A percentile compares a stretch with the other conserved stretches of the same genome.
phyloP scores from a whole-genome alignment of 2,888 invertebrate species.

The Limulus polyphemus region DNA sequence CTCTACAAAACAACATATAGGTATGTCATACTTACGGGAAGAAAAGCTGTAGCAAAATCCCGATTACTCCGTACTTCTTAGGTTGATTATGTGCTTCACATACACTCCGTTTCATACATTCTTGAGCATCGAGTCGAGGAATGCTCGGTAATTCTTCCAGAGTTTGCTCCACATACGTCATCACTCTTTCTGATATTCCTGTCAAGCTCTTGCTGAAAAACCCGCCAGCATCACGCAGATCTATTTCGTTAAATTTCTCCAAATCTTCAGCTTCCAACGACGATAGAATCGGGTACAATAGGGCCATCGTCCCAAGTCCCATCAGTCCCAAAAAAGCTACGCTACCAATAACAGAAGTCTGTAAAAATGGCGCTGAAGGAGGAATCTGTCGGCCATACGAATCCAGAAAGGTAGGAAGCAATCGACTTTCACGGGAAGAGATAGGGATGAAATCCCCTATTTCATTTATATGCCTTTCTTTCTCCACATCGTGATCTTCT shows the following conservation, averaged over 20 bases:
- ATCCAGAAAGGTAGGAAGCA: too few species aligned
- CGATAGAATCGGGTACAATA: background rate
- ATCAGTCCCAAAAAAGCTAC: background rate
- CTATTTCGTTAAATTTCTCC: too few species aligned
- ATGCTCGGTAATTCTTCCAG: constrained; percentile 27
- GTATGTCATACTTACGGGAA: constrained; percentile 28
- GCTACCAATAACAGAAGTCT: background rate
- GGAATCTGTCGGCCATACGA: too few species aligned
- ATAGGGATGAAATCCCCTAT: too few species aligned
- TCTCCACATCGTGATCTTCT: too few species aligned
- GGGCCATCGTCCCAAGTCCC: background rate
- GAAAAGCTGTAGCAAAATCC: constrained; percentile 31
- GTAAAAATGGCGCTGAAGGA: too few species aligned
- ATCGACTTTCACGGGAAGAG: too few species aligned
- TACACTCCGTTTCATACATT: constrained; percentile 31
- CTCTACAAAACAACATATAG: background rate
- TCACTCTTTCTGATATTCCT: constrained; percentile 24
- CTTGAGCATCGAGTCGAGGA: constrained; percentile 29
- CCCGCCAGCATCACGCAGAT: too few species aligned
- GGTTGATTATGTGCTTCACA: constrained; percentile 34
- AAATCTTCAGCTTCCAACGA: too few species aligned
- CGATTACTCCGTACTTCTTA: constrained; percentile 31
- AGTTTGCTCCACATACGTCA: constrained; percentile 25
- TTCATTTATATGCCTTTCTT: too few species aligned
- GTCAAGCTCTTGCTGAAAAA: constrained; percentile 20